These are phyloP conservation scores for Forbesichthys agassizii DNA, from an alignment of 2,113 vertebrate genomes.

Conservation along the genomic window DNA sequence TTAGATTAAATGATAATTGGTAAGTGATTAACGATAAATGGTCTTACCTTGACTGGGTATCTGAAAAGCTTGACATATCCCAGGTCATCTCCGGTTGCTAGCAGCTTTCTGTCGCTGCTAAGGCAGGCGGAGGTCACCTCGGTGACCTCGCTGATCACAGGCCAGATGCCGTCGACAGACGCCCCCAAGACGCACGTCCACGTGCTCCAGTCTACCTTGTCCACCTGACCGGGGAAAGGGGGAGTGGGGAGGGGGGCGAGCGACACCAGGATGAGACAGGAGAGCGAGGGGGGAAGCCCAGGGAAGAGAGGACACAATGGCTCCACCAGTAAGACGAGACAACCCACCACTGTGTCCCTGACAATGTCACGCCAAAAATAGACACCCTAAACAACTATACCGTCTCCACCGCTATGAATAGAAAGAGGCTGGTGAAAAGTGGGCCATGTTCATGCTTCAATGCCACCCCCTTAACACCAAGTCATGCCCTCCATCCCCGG, in stretches of 20 bases:
- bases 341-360: conserved; percentile 6
- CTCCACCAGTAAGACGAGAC: not conserved
- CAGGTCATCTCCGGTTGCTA: conserved; percentile 96
- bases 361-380: conserved; percentile 36
- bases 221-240: conserved; percentile 76
- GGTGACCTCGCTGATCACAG: conserved; percentile 91
- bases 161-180: conserved; percentile 94
- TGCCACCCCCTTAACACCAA: conserved; percentile 54
- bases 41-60: conserved; percentile 91
- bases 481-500: conserved; percentile 19
- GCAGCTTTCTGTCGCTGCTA: conserved; percentile 86
- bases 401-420: conserved; percentile 63
- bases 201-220: conserved; percentile 93
- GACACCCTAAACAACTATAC: conserved; percentile 41
- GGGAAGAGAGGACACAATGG: not conserved
- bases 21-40: not conserved
- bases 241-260: not conserved
- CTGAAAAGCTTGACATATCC: conserved; percentile 97
- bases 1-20: not conserved
- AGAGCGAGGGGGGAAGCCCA: not conserved
- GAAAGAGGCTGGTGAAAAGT: conserved; percentile 64
- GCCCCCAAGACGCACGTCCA: conserved; percentile 95
- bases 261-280: conserved; percentile 13
- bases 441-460: conserved; percentile 69
- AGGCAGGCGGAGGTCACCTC: conserved; percentile 91